Conservation (phyloP, 2,888 invertebrate species). For the Altica lythri region DNA sequence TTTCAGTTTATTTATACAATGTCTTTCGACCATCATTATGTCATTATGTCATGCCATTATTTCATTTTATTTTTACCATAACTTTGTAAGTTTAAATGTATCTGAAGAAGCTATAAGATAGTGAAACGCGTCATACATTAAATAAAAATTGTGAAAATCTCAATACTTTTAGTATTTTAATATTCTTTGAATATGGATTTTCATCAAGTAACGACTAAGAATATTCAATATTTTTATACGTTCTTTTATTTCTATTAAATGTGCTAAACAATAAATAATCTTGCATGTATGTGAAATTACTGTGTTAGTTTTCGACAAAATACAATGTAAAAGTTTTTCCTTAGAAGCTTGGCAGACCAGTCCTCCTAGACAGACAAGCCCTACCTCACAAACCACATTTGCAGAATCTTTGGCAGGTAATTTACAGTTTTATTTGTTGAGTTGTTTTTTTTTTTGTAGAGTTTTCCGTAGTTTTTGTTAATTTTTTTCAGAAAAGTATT, state of each 20-base stretch:
- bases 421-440: slow-evolving; percentile 25
- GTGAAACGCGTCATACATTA: too few species aligned
- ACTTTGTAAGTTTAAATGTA: too few species aligned
- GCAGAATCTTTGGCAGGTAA: slow-evolving; percentile 51
- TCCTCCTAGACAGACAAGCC: slow-evolving; percentile 54
- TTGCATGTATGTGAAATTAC: slow-evolving; percentile 3
- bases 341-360: slow-evolving; percentile 55
- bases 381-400: slow-evolving; percentile 53
- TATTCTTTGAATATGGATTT: too few species aligned
- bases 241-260: neutral
- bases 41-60: too few species aligned
- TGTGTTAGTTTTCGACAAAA: slow-evolving; percentile 20
- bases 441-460: slow-evolving; percentile 16
- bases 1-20: too few species aligned
- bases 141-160: too few species aligned
- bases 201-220: too few species aligned
- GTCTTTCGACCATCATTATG: too few species aligned
- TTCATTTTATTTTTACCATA: too few species aligned
- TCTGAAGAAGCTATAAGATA: too few species aligned
- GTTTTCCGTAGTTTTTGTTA: slow-evolving; percentile 21
- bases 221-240: neutral
- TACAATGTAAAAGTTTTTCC: slow-evolving; percentile 37
- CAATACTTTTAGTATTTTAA: too few species aligned
- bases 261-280: neutral
- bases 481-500: slow-evolving; percentile 9